Evolutionary conservation across 1,140 invertebrate genomes (phyloP).

Genomic region (Thaumetopoea pityocampa): DNA sequence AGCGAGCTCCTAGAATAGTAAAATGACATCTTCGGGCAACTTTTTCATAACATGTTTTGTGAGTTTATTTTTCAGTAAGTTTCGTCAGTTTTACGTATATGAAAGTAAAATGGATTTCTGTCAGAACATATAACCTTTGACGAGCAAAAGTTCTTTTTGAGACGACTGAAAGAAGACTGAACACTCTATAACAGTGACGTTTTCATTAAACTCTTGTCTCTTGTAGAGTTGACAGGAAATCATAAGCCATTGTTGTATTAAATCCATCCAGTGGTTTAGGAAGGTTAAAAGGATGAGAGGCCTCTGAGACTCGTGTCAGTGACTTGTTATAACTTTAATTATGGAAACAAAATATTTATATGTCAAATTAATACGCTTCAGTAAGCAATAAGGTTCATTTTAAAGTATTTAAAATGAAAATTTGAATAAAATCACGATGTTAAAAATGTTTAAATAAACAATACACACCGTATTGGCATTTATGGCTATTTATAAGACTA

Average conservation of each 20-base stretch:
- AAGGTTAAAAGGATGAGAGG: slow-evolving; percentile 17
- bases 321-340: slow-evolving; percentile 14
- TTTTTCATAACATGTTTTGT: slow-evolving; percentile 12
- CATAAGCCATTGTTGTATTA: slow-evolving; percentile 32
- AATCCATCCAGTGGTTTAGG: slow-evolving; percentile 15
- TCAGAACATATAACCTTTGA: slow-evolving; percentile 26
- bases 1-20: slow-evolving; percentile 6
- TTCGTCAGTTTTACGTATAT: slow-evolving; percentile 23
- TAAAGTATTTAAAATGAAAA: too few species aligned
- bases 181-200: slow-evolving; percentile 26
- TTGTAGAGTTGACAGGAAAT: slow-evolving; percentile 29
- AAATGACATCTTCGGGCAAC: slow-evolving; percentile 7
- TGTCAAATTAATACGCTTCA: too few species aligned
- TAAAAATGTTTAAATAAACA: too few species aligned
- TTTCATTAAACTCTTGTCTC: slow-evolving; percentile 40
- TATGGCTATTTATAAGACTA: too few species aligned
- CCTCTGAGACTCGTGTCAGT: slow-evolving; percentile 10
- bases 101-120: slow-evolving; percentile 33
- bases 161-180: too few species aligned
- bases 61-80: slow-evolving; percentile 14
- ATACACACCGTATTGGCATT: too few species aligned
- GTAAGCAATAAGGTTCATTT: too few species aligned
- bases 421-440: too few species aligned
- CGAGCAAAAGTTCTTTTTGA: slow-evolving; percentile 28
- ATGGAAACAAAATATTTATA: too few species aligned